Evolutionary conservation across 2,113 vertebrate species (phyloP).

Genomic region (Pyxicephalus adspersus): DNA sequence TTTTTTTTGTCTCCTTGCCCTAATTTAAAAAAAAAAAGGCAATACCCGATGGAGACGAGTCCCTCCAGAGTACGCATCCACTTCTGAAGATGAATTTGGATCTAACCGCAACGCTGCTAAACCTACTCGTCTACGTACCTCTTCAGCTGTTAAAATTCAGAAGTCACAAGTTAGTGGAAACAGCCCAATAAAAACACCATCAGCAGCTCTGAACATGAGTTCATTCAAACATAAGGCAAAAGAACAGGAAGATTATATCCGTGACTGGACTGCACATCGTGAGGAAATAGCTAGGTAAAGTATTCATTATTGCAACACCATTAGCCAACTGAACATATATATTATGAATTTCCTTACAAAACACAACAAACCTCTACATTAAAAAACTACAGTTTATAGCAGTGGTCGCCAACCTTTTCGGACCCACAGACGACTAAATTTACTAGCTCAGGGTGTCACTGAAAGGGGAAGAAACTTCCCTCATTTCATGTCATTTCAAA

Average conservation of each 20-base stretch:
- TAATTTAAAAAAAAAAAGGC: constrained; percentile 64
- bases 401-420: too few relatives aligned
- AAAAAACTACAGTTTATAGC: too few relatives aligned
- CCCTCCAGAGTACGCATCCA: constrained; percentile 97
- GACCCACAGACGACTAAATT: too few relatives aligned
- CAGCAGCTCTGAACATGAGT: constrained; percentile 74
- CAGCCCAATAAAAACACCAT: constrained; percentile 50
- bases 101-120: constrained; percentile 93
- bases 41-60: constrained; percentile 96
- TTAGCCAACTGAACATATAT: background rate
- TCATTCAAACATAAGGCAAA: constrained; percentile 91
- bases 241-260: constrained; percentile 97
- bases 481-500: too few relatives aligned
- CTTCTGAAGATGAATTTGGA: constrained; percentile 98
- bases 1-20: background rate
- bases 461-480: too few relatives aligned
- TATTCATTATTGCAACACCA: background rate
- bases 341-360: background rate
- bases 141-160: constrained; percentile 80
- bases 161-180: constrained; percentile 78
- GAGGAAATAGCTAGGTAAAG: constrained; percentile 97
- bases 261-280: constrained; percentile 96
- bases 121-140: constrained; percentile 85
- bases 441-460: too few relatives aligned
- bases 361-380: too few relatives aligned